Evolutionary conservation across 2,797 vertebrate genomes (phyloP), one percentile per base, ranked within the genome.

Genomic region (Stomatorhinus walkeri): DNA sequence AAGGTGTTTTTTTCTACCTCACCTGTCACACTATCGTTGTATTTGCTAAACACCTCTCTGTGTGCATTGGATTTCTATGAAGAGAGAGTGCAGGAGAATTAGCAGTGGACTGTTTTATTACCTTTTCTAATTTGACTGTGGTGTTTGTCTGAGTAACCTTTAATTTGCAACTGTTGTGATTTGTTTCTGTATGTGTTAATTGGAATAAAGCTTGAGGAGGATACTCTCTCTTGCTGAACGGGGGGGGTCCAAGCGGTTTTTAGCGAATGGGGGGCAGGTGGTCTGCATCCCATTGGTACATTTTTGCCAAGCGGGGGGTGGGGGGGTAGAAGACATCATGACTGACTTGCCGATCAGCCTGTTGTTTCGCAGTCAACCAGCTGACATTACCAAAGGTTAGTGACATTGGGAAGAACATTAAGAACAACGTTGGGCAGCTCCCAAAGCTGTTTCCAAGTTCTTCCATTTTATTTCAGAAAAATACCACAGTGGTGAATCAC

Each of bases 391-490:
- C 19, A 59, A 22, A 59, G 6, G 56, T 56, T 56, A 22, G 54
- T 56, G 19, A 59, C 54, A 59, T 59, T n/a, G 54, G n/a, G 54
- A 22, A 56, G 54, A 59, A 7, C 7, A 59, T 2, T n/a, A 19
- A 59, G 54, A 22, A 56, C 19, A 59, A 7, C 7, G n/a, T 2
- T n/a, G 54, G 54, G 54, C 5, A 56, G 43, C 8, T 76, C 14
- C 6, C 72, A 79, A 1, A 19, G 16, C 4, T 2, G 14, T 43
- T 40, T 40, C 61, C 61, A 68, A n/a, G 85, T 81, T 52, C 81
- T 61, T 87, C 36, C 49, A 1, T 87, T 89, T 90, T 90, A 88
- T 90, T 89, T 46, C 36, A 85, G 43, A 89, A 48, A 59, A 86
- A 36, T 72, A 88, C 76, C 36, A 59, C 36, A 32, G 22, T 91